Evolutionary conservation across 35 echinoderm and acorn worm genomes (phyloP), one percentile per base, ranked within the genome.

Genomic region (Anneissia japonica): DNA sequence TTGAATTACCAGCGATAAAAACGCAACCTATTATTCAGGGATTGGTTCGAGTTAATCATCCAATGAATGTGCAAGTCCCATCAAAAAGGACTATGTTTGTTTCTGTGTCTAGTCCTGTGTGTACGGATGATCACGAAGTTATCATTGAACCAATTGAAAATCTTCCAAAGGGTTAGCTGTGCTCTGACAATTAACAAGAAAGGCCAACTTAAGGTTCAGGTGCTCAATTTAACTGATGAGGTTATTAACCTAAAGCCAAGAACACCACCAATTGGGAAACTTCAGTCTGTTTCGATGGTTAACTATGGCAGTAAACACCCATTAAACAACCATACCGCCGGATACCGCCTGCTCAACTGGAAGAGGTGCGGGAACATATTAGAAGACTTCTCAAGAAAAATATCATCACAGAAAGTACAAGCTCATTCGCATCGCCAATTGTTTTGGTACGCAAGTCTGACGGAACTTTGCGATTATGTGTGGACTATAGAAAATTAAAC

Each of bases 391-490:
- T 81, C 3, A 37, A 30, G 35, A 81, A 81, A 38, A 40, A 40
- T 38, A n/a, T 81, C 12, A 81, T 81, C 10, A 10, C 3, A 38
- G 35, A 36, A 17, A 89, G 79, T 89, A 74, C 55, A 0, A 89
- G 87, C 36, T 79, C 87, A 16, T 82, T 64, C 38, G 79, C 87
- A 16, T 89, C 87, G 31, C 87, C 77, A 30, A 40, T 73, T 74
- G 87, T 89, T 19, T 29, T 82, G 11, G 87, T 89, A 14, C 40
- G 79, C 9, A 89, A 89, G 35, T 33, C 13, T 2, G 46, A 73
- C 82, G 45, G 64, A 10, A 1, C 36, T 26, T 37, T 88, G 4
- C 13, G 77, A 26, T 34, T 88, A 37, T 88, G 86, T 74, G 86
- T 88, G 4, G 77, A 87, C 32, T 64, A 55, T 72, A 0, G 75